These are phyloP conservation scores for Typhlomys cinereus DNA, from an alignment of 2,113 vertebrate species.

Conservation along the genomic window DNA sequence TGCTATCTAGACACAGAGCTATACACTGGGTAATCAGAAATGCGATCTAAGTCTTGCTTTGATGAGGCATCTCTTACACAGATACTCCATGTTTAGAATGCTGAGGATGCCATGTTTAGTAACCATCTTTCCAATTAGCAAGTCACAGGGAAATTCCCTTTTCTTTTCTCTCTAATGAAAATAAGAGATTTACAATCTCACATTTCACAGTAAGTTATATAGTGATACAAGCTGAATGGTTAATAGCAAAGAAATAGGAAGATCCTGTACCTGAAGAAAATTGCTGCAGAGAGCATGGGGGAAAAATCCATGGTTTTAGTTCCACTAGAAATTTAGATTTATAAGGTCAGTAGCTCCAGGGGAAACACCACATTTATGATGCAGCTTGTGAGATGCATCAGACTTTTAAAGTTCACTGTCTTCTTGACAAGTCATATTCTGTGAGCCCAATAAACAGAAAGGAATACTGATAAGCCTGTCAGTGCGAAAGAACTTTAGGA, in stretches of 20 bases:
- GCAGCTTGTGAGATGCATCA: not conserved
- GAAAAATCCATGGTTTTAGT: conserved; percentile 26
- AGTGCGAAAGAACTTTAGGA: not conserved
- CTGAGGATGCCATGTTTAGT: not conserved
- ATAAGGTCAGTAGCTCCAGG: conserved; percentile 34
- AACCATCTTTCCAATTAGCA: not conserved
- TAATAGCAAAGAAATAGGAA: not conserved
- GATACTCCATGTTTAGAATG: not conserved
- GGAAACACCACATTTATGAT: not conserved
- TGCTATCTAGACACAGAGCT: rapidly evolving
- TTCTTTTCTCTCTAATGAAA: not conserved
- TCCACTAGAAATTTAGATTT: conserved; percentile 33
- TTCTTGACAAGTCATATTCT: conserved; percentile 29
- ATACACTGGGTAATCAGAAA: not conserved
- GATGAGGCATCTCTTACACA: not conserved
- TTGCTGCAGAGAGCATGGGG: conserved; percentile 24
- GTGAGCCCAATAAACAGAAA: not conserved
- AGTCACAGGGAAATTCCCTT: not conserved
- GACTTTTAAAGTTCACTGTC: not conserved
- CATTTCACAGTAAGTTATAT: not conserved
- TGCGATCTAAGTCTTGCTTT: not conserved
- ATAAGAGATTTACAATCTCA: not conserved
- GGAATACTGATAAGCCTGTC: conserved; percentile 15
- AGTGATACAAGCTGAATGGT: not conserved
- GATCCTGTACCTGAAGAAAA: not conserved